Percentiles rank a stretch among this genome's conserved stretches.
Evolutionary conservation across 2,113 vertebrate genomes (phyloP).

Genomic region (Sinocyclocheilus anophthalmus): DNA sequence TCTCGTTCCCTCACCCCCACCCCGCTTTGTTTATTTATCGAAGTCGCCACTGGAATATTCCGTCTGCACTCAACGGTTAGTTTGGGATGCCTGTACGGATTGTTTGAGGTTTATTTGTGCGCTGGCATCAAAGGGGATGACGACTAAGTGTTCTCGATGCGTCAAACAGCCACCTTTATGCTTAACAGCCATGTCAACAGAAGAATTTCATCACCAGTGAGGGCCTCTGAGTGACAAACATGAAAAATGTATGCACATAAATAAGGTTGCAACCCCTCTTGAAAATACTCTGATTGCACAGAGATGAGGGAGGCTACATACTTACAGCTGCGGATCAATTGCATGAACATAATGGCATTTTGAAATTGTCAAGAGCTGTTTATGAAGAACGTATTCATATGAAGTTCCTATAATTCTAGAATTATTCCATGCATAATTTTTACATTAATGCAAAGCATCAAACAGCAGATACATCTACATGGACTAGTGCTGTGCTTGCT

Average conservation of each 20-base stretch:
- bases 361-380: background rate
- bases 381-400: background rate
- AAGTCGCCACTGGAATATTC: slow-evolving; percentile 43
- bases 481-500: background rate
- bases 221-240: slow-evolving; percentile 16
- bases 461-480: background rate
- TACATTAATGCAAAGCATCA: background rate
- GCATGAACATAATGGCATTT: background rate
- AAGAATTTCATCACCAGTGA: slow-evolving; percentile 23
- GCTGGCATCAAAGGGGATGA: slow-evolving; percentile 38
- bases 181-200: slow-evolving; percentile 33
- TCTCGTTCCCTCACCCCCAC: background rate
- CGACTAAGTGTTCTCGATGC: slow-evolving; percentile 13
- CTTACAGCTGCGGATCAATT: background rate
- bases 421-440: background rate
- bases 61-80: slow-evolving; percentile 40
- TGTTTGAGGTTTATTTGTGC: slow-evolving; percentile 51
- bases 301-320: background rate
- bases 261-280: background rate
- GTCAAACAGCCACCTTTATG: slow-evolving; percentile 33
- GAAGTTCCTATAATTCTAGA: background rate
- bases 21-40: slow-evolving; percentile 49
- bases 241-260: background rate
- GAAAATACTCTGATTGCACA: background rate
- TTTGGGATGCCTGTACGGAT: slow-evolving; percentile 38